phyloP scores from a whole-genome alignment of 2,797 vertebrate genomes.

The Lophius americanus region DNA sequence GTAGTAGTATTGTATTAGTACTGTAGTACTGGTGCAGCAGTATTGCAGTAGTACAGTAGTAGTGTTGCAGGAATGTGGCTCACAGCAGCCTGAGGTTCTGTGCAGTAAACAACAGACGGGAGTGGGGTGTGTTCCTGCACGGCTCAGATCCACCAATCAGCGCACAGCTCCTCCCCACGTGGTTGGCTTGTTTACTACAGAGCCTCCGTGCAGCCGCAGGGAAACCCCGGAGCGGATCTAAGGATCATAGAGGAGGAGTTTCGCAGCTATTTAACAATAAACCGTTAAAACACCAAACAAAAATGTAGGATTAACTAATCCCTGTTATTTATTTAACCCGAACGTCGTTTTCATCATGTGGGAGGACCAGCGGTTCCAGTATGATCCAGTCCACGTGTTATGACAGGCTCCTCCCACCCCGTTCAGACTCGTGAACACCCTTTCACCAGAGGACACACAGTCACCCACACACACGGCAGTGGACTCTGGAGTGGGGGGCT shows the following conservation, averaged over 20 bases:
- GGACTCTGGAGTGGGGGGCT: not conserved
- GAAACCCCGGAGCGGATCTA: constrained; percentile 60
- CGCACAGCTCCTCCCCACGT: constrained; percentile 66
- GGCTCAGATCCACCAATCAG: constrained; percentile 69
- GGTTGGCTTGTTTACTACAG: constrained; percentile 83
- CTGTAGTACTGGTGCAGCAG: no score
- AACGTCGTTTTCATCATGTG: no score
- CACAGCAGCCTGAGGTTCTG: not conserved
- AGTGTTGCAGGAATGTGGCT: not conserved
- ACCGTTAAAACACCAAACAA: no score
- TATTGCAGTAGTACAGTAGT: no score
- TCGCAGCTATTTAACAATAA: no score
- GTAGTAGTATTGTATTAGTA: not conserved
- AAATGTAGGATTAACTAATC: no score
- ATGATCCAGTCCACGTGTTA: constrained; percentile 22
- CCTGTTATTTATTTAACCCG: not conserved
- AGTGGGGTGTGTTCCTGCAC: constrained; percentile 74
- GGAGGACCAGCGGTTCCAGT: not conserved
- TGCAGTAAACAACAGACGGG: constrained; percentile 77
- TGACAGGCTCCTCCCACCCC: not conserved
- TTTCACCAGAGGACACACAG: no score
- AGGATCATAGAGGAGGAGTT: not conserved
- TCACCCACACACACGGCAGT: constrained; percentile 1
- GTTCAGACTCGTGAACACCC: not conserved
- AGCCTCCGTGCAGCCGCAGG: constrained; percentile 26